Conservation (phyloP, 2,113 vertebrate genomes). For the Gavia stellata region DNA sequence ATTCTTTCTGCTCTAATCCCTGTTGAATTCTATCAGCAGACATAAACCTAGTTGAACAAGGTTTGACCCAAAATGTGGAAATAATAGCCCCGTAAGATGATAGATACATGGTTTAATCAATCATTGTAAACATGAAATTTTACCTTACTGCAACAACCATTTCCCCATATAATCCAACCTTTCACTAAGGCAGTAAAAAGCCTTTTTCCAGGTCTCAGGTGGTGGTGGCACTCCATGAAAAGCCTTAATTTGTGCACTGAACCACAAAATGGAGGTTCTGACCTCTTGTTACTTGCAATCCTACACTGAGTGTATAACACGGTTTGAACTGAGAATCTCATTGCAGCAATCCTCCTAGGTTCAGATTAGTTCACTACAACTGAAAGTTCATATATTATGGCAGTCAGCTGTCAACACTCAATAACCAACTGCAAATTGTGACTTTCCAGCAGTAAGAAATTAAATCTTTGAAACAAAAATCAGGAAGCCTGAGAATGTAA, state of each 20-base stretch:
- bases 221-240: constrained; percentile 3
- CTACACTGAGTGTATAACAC: not conserved
- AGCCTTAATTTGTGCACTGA: constrained; percentile 47
- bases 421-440: constrained; percentile 1
- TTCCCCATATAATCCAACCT: not conserved
- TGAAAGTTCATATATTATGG: not conserved
- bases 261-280: constrained; percentile 51
- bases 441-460: constrained; percentile 24
- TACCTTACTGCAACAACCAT: not conserved
- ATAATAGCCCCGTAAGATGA: not conserved
- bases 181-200: not conserved
- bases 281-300: constrained; percentile 18
- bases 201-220: constrained; percentile 29
- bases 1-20: not conserved
- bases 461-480: constrained; percentile 1
- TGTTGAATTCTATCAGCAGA: not conserved
- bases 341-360: not conserved
- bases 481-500: not conserved
- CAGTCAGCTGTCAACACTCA: constrained; percentile 8
- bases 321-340: constrained; percentile 18
- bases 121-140: constrained; percentile 6
- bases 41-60: not conserved
- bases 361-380: not conserved
- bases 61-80: not conserved
- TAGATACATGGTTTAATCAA: not conserved